A percentile compares a stretch with the other conserved stretches of the same genome.
Evolutionary conservation across 2,113 vertebrate genomes (phyloP).

Genomic region (Scopus umbretta): DNA sequence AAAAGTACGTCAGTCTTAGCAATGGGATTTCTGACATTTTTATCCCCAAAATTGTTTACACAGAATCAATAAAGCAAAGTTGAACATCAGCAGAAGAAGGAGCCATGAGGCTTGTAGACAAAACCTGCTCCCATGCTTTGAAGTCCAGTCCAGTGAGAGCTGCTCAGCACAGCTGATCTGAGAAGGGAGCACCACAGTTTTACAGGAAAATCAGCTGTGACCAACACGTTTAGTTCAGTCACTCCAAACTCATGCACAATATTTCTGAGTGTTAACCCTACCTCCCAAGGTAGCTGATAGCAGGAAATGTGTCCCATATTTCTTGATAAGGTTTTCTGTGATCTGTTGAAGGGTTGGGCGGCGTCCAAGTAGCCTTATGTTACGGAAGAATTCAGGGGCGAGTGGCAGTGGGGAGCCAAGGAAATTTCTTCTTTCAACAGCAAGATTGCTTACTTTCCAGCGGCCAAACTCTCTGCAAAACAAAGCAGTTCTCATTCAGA

Average conservation of each 20-base stretch:
- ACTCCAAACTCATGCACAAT: background rate
- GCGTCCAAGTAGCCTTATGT: constrained; percentile 92
- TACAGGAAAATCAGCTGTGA: too few relatives aligned
- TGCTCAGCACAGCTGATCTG: background rate
- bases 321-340: constrained; percentile 96
- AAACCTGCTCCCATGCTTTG: background rate
- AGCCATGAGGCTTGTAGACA: background rate
- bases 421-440: constrained; percentile 92
- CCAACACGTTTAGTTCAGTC: background rate
- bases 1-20: background rate
- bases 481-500: constrained; percentile 61
- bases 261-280: constrained; percentile 41
- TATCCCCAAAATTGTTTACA: background rate
- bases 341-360: constrained; percentile 89
- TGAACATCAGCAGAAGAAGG: background rate
- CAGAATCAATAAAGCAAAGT: background rate
- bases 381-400: constrained; percentile 92
- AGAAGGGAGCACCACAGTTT: background rate
- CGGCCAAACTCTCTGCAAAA: constrained; percentile 92
- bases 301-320: constrained; percentile 97
- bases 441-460: constrained; percentile 98
- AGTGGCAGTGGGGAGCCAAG: constrained; percentile 89
- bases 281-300: constrained; percentile 95
- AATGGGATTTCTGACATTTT: fast-evolving
- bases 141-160: background rate